phyloP scores from a whole-genome alignment of 2,888 invertebrate species.

The Diarsia dahlii region DNA sequence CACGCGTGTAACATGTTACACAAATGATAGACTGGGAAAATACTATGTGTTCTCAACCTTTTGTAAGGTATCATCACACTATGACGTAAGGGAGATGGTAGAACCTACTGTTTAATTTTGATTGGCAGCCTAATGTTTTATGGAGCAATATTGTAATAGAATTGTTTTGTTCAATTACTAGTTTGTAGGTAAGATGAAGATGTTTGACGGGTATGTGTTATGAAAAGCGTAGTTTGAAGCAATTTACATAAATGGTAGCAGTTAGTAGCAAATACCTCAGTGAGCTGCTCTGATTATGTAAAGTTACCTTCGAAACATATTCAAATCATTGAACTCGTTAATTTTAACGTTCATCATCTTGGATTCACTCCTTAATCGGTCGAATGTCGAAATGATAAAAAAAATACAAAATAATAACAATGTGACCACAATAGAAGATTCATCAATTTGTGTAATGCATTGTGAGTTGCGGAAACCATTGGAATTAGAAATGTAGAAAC shows the following conservation, averaged over 20 bases:
- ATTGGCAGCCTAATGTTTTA: constrained; percentile 31
- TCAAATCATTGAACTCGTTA: background rate
- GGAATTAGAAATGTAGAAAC: background rate
- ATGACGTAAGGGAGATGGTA: constrained; percentile 50
- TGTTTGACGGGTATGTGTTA: background rate
- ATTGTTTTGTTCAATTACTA: constrained; percentile 14
- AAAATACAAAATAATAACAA: background rate
- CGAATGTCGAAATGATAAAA: constrained; percentile 1
- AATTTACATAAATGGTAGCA: constrained; percentile 5
- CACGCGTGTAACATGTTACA: constrained; percentile 55
- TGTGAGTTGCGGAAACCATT: background rate
- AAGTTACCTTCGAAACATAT: background rate
- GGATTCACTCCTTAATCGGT: background rate
- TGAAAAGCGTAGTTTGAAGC: constrained; percentile 9
- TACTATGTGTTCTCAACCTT: constrained; percentile 42
- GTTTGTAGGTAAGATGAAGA: constrained; percentile 12
- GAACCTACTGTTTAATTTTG: constrained; percentile 40
- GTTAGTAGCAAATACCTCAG: constrained; percentile 3
- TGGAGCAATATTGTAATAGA: constrained; percentile 25
- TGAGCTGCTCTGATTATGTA: background rate
- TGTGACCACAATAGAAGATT: background rate
- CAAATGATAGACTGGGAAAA: constrained; percentile 60
- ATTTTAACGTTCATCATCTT: background rate
- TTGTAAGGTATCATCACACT: constrained; percentile 52
- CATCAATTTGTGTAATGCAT: background rate